These are phyloP conservation scores for Poeciliopsis prolifica DNA, from an alignment of 2,113 vertebrate genomes.

Conservation along the genomic window DNA sequence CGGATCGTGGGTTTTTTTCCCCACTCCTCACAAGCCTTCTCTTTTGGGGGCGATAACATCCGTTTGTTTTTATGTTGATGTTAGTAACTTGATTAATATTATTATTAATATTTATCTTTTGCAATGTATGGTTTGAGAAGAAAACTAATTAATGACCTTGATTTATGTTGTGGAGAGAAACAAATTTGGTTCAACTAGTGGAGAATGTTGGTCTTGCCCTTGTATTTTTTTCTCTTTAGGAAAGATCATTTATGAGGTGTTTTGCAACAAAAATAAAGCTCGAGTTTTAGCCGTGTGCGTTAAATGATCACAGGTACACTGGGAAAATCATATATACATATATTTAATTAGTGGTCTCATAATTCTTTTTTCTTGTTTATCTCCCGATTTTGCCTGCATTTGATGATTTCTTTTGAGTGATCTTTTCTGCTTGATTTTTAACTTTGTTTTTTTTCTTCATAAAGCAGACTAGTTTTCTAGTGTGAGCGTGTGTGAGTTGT, in stretches of 20 bases:
- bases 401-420: slow-evolving; percentile 63
- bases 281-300: slow-evolving; percentile 73
- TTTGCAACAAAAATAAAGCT: slow-evolving; percentile 65
- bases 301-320: slow-evolving; percentile 68
- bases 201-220: slow-evolving; percentile 68
- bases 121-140: slow-evolving; percentile 71
- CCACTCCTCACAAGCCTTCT: slow-evolving; percentile 30
- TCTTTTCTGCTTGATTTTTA: slow-evolving; percentile 71
- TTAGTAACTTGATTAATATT: slow-evolving; percentile 71
- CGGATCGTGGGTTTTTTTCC: slow-evolving; percentile 26
- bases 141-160: slow-evolving; percentile 65
- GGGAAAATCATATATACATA: slow-evolving; percentile 70
- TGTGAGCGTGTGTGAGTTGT: slow-evolving; percentile 61
- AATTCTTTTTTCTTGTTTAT: slow-evolving; percentile 65
- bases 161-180: slow-evolving; percentile 68
- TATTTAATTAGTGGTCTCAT: slow-evolving; percentile 69
- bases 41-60: slow-evolving; percentile 57
- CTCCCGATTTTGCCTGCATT: slow-evolving; percentile 69
- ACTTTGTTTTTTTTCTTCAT: slow-evolving; percentile 59
- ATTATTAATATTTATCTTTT: slow-evolving; percentile 80
- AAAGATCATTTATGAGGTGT: slow-evolving; percentile 69
- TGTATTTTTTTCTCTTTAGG: slow-evolving; percentile 57
- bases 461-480: slow-evolving; percentile 78
- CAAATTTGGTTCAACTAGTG: slow-evolving; percentile 63
- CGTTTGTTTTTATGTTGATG: slow-evolving; percentile 66